phyloP scores from a whole-genome alignment of 2,113 vertebrate genomes.

The Electrona antarctica region DNA sequence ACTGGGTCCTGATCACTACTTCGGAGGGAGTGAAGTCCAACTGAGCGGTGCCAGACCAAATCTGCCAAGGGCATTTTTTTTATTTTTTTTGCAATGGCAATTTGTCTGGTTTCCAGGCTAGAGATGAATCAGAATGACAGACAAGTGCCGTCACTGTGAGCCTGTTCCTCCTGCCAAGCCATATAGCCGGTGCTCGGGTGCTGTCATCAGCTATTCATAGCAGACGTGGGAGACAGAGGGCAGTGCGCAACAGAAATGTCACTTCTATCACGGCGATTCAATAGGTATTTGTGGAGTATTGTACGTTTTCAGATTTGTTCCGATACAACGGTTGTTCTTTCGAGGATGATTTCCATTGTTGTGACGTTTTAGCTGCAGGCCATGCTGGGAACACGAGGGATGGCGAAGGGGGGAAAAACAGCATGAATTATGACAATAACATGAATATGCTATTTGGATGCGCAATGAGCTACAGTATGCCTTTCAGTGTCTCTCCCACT shows the following conservation, averaged over 20 bases:
- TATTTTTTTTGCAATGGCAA: too few relatives aligned
- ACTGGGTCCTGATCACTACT: too few relatives aligned
- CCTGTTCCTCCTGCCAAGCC: neutral
- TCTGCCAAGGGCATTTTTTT: too few relatives aligned
- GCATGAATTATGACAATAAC: neutral
- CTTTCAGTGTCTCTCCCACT: neutral
- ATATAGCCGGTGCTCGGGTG: neutral
- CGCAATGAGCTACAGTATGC: neutral
- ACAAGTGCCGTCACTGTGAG: constrained; percentile 2
- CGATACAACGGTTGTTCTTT: too few relatives aligned
- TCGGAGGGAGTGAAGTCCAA: too few relatives aligned
- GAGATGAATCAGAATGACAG: constrained; percentile 7
- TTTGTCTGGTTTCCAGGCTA: too few relatives aligned
- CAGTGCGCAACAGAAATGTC: constrained; percentile 5
- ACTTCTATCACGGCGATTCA: constrained; percentile 16
- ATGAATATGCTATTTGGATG: neutral
- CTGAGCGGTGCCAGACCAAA: too few relatives aligned
- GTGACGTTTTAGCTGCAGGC: neutral
- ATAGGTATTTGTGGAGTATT: too few relatives aligned
- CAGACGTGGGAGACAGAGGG: neutral
- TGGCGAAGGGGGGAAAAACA: neutral
- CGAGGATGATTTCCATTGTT: neutral
- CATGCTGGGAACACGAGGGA: too few relatives aligned
- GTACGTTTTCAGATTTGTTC: neutral
- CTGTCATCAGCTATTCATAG: constrained; percentile 15